A percentile compares a stretch with the other conserved stretches of the same genome.
These are phyloP conservation scores for Drosophila nebulosa DNA, from an alignment of 1,140 invertebrate genomes.

Conservation along the genomic window DNA sequence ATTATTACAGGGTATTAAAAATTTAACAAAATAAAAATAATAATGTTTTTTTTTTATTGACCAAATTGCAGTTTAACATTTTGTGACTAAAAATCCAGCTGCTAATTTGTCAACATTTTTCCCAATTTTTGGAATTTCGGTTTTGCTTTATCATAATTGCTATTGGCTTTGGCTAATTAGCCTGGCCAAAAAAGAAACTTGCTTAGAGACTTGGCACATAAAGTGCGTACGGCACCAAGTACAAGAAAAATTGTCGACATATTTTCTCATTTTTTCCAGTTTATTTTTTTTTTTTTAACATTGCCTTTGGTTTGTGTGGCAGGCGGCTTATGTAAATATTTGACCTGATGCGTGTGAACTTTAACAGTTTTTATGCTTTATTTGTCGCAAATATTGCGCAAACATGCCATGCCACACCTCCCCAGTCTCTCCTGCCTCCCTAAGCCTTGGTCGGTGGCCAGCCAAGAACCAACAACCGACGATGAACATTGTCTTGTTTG, in stretches of 20 bases:
- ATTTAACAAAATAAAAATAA: slow-evolving; percentile 35
- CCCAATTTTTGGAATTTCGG: slow-evolving; percentile 29
- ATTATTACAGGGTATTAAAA: slow-evolving; percentile 16
- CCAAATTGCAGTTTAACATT: slow-evolving; percentile 71
- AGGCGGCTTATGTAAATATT: slow-evolving; percentile 71
- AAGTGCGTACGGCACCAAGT: not conserved
- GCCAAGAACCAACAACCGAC: slow-evolving; percentile 8
- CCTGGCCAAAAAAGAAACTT: slow-evolving; percentile 38
- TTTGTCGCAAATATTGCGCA: slow-evolving; percentile 79
- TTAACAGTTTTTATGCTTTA: slow-evolving; percentile 80
- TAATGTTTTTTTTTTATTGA: slow-evolving; percentile 15
- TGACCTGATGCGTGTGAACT: slow-evolving; percentile 77
- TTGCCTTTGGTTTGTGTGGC: slow-evolving; percentile 24
- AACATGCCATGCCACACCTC: slow-evolving; percentile 36
- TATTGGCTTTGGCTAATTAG: slow-evolving; percentile 48
- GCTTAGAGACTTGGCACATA: slow-evolving; percentile 26
- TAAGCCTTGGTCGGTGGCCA: not conserved
- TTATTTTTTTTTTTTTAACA: slow-evolving; percentile 15
- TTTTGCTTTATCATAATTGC: slow-evolving; percentile 40
- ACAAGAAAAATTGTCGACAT: slow-evolving; percentile 3
- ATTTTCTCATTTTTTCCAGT: not conserved
- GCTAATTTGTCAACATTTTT: slow-evolving; percentile 39
- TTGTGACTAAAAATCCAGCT: slow-evolving; percentile 55
- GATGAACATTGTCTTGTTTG: slow-evolving; percentile 54
- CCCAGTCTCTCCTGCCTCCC: not conserved